Evolutionary conservation across 2,113 vertebrate genomes (phyloP).

Genomic region (Corythornis vintsioides): DNA sequence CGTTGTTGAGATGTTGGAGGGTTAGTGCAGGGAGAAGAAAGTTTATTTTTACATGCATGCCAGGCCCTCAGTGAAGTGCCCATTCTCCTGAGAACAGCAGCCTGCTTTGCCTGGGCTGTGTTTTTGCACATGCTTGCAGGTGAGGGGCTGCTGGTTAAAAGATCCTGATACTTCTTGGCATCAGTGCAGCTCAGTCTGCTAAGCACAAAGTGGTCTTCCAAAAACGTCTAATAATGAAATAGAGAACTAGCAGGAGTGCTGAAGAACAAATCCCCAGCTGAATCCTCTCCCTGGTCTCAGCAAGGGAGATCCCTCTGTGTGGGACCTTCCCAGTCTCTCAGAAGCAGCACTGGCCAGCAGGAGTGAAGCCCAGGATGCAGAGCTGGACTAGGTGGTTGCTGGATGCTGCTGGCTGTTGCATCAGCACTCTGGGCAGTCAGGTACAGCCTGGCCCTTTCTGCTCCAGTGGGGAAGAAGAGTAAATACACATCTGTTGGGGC

Average conservation of each 20-base stretch:
- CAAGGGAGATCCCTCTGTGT: neutral
- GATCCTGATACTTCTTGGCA: neutral
- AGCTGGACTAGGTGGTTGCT: neutral
- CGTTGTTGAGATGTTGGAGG: conserved; percentile 63
- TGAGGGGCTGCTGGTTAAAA: neutral
- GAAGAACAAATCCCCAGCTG: neutral
- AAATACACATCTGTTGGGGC: neutral
- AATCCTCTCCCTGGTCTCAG: neutral
- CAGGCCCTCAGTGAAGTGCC: neutral
- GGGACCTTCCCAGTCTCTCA: neutral
- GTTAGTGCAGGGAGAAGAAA: conserved; percentile 23
- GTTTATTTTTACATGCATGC: conserved; percentile 64
- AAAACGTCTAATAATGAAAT: neutral
- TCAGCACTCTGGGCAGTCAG: neutral
- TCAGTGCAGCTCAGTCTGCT: neutral
- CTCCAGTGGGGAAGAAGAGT: conserved; percentile 1
- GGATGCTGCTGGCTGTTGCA: neutral
- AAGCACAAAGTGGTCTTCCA: neutral
- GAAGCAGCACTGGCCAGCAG: neutral
- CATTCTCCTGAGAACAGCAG: neutral
- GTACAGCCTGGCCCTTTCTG: conserved; percentile 37
- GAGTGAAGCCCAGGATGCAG: neutral
- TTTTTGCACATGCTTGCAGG: neutral
- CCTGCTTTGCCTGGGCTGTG: neutral
- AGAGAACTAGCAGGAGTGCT: neutral